Evolutionary conservation across 2,888 invertebrate species (phyloP).

Genomic region (Tetheella fluctuosa): DNA sequence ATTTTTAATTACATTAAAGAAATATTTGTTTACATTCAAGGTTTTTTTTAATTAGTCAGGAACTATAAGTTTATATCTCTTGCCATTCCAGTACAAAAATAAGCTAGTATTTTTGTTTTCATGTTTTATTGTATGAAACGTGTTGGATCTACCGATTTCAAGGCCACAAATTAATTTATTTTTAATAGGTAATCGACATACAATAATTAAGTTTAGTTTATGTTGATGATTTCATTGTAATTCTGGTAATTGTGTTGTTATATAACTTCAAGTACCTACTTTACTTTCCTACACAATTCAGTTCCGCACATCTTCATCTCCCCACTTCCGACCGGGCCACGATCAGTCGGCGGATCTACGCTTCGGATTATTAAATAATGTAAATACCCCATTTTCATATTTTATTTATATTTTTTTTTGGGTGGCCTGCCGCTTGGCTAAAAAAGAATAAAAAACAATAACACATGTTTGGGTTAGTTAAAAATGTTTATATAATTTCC

Average conservation of each 20-base stretch:
- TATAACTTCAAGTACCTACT: slow-evolving; percentile 9
- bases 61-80: no score
- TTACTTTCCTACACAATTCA: slow-evolving; percentile 9
- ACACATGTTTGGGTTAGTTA: neutral
- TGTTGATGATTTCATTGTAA: neutral
- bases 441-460: neutral
- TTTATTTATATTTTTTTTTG: slow-evolving; percentile 8
- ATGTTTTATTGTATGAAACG: no score
- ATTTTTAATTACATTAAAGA: no score
- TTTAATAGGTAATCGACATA: neutral
- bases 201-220: neutral
- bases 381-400: slow-evolving; percentile 9
- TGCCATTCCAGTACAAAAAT: no score
- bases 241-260: slow-evolving; percentile 4
- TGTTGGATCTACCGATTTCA: no score
- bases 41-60: no score
- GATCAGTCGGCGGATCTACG: slow-evolving; percentile 8
- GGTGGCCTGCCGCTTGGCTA: slow-evolving; percentile 1
- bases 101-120: no score
- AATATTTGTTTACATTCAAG: no score
- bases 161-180: no score
- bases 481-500: neutral
- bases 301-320: slow-evolving; percentile 9
- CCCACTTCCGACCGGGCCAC: slow-evolving; percentile 9
- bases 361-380: slow-evolving; percentile 9